Evolutionary conservation across 2,888 invertebrate species (phyloP).

Genomic region (Drosophila atripex): DNA sequence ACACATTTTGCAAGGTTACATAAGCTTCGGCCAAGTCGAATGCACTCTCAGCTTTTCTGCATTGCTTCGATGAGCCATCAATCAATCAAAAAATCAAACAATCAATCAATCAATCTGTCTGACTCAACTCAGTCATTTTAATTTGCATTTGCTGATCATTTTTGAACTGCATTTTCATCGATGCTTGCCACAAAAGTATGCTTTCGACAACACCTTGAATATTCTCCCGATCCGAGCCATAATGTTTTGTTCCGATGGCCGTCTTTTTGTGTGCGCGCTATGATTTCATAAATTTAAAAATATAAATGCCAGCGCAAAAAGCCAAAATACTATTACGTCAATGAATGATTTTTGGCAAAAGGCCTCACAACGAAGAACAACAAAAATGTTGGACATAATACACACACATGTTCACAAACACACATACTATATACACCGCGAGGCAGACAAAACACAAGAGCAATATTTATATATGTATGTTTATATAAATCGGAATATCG

Average conservation of each 20-base stretch:
- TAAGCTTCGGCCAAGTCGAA: slow-evolving; percentile 22
- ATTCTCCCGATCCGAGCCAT: slow-evolving; percentile 23
- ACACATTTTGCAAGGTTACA: slow-evolving; percentile 23
- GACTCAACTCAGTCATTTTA: slow-evolving; percentile 25
- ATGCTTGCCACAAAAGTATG: slow-evolving; percentile 29
- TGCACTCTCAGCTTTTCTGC: slow-evolving; percentile 10
- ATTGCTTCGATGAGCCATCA: slow-evolving; percentile 23
- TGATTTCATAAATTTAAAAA: slow-evolving; percentile 80
- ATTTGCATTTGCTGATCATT: slow-evolving; percentile 32
- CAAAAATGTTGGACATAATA: slow-evolving; percentile 46
- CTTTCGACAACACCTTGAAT: slow-evolving; percentile 54
- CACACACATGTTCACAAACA: slow-evolving; percentile 47
- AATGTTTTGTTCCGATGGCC: slow-evolving; percentile 7
- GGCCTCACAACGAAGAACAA: slow-evolving; percentile 51
- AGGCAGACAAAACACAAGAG: background rate
- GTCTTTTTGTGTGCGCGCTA: slow-evolving; percentile 34
- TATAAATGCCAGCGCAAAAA: slow-evolving; percentile 52
- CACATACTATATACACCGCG: background rate
- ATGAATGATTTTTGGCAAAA: slow-evolving; percentile 75
- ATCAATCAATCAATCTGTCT: slow-evolving; percentile 5
- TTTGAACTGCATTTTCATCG: slow-evolving; percentile 29
- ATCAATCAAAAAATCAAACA: slow-evolving; percentile 18
- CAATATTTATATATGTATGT: slow-evolving; percentile 16
- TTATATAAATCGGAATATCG: slow-evolving; percentile 30
- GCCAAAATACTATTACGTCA: slow-evolving; percentile 64